Evolutionary conservation across 2,888 invertebrate species (phyloP), one percentile per base, ranked within the genome.

Genomic region (Selenia dentaria): DNA sequence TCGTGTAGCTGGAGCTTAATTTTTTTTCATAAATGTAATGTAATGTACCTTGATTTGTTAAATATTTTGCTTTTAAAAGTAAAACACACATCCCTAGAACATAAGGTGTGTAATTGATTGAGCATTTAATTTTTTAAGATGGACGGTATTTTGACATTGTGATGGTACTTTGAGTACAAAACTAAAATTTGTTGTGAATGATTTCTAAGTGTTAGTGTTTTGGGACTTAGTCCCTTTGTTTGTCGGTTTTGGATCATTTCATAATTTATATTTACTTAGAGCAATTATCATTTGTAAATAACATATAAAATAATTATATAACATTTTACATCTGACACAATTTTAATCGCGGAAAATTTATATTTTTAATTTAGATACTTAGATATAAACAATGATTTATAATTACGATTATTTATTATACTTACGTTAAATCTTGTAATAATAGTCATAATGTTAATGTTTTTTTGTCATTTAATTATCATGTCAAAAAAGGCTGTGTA

Each of bases 401-500:
- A 22, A 33, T n/a, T n/a, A n/a, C n/a, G n/a, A 25, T 27, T 48
- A 50, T 48, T 46, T 42, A 51, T 57, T 48, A 2, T 48, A n/a
- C n/a, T 36, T 16, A 16, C 3, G 3, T 16, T 16, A 16, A 16
- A 16, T 16, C 4, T 16, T 16, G 16, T 16, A 4, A 4, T 16
- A 16, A 16, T 16, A 3, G 16, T 16, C 2, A 22, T 8, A 1
- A 8, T 8, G 22, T 22, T 5, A 18, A 18, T 22, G 11, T 33
- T 35, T 34, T 46, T 35, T 24, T 39, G 29, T 36, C 22, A 20
- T 27, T 36, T 42, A 13, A 27, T 28, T 36, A 49, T 48, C 54
- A 63, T 76, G 65, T 74, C 69, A 74, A 79, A 78, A 78, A 86
- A 79, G 88, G 88, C 88, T 89, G 88, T 89, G 88, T 88, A 87